Conservation (phyloP, 2,888 invertebrate genomes). For the Meta bourneti region DNA sequence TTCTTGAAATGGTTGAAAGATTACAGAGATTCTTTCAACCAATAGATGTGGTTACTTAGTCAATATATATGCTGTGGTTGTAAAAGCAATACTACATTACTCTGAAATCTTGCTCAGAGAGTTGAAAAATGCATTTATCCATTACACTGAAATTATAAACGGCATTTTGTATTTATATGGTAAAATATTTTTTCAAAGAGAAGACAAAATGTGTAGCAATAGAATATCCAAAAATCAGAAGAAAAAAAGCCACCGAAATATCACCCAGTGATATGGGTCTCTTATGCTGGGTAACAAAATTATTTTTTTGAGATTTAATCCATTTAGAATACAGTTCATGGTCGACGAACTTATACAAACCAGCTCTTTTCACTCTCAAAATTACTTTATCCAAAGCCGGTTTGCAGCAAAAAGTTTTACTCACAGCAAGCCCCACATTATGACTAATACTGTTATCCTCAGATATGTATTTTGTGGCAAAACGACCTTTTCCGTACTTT, state of each 20-base stretch:
- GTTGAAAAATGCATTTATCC: too few relatives aligned
- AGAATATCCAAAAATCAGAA: not conserved
- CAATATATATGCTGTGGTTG: too few relatives aligned
- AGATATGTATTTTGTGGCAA: not conserved
- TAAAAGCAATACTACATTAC: too few relatives aligned
- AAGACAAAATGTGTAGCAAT: not conserved
- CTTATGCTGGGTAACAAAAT: not conserved
- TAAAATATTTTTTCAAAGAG: not conserved
- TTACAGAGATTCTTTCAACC: too few relatives aligned
- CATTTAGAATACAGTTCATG: not conserved
- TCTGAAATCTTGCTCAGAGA: too few relatives aligned
- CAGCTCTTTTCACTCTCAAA: not conserved
- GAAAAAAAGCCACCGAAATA: not conserved
- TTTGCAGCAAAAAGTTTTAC: not conserved
- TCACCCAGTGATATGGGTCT: not conserved
- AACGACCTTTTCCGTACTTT: not conserved
- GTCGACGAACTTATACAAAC: not conserved
- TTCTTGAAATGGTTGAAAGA: too few relatives aligned
- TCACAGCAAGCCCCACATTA: not conserved
- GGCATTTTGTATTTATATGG: too few relatives aligned
- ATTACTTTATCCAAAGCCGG: not conserved
- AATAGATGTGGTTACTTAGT: too few relatives aligned
- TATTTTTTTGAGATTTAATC: not conserved
- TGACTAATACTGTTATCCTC: not conserved
- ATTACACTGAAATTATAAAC: too few relatives aligned